Conservation (phyloP, 2,797 vertebrate species). For the Lateolabrax maculatus region DNA sequence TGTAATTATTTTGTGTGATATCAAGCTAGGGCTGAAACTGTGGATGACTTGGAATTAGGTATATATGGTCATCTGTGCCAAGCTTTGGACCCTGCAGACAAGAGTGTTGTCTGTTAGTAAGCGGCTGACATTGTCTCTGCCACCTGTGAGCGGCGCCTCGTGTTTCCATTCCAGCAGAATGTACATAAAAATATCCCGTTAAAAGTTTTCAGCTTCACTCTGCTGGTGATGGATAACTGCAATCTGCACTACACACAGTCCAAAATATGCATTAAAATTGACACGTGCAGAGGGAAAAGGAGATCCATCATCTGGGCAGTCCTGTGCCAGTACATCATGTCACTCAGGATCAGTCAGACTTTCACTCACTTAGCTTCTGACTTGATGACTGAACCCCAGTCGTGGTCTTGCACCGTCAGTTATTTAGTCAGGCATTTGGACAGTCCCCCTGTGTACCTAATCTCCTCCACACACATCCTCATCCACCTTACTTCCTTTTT, state of each 20-base stretch:
- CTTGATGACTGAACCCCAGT: slow-evolving; percentile 67
- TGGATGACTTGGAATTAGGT: slow-evolving; percentile 72
- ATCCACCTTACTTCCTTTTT: slow-evolving; percentile 49
- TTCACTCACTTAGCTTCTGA: slow-evolving; percentile 73
- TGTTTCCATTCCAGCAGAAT: slow-evolving; percentile 44
- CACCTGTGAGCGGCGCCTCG: slow-evolving; percentile 48
- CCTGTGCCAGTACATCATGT: slow-evolving; percentile 68
- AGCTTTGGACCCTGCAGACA: slow-evolving; percentile 61
- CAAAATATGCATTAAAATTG: slow-evolving; percentile 63
- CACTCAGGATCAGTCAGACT: slow-evolving; percentile 72
- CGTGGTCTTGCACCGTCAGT: slow-evolving; percentile 60
- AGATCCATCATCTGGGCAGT: slow-evolving; percentile 69
- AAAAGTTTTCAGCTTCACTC: slow-evolving; percentile 59
- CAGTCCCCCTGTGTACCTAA: slow-evolving; percentile 51
- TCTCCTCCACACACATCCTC: slow-evolving; percentile 46
- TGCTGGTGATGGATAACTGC: slow-evolving; percentile 42
- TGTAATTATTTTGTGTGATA: slow-evolving; percentile 84
- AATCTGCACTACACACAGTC: slow-evolving; percentile 29
- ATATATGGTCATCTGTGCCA: slow-evolving; percentile 69
- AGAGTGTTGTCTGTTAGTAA: slow-evolving; percentile 55
- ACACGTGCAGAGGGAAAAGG: slow-evolving; percentile 41
- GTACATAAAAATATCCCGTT: slow-evolving; percentile 37
- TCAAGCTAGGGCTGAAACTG: slow-evolving; percentile 76
- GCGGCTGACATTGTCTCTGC: slow-evolving; percentile 44
- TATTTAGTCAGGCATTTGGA: slow-evolving; percentile 68